Base-by-base conservation (phyloP, 2,888 invertebrate genomes). In the Lathronympha strigana region DNA sequence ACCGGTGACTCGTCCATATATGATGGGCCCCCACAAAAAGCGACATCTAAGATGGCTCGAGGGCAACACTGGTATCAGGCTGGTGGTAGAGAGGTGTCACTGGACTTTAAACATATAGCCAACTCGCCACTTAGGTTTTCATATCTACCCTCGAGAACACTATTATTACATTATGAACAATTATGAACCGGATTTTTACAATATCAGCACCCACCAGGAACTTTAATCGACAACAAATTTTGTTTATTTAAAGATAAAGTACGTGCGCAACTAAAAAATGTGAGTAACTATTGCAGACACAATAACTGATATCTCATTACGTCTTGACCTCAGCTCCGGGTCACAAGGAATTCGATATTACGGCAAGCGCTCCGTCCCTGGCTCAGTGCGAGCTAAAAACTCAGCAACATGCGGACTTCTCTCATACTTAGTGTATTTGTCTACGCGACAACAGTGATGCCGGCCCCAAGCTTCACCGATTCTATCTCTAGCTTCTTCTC, bases 241-340 rank as follows among this genome's bases (percentile, higher is more conserved):
- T 66, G 66, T 66, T 66, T 66, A 61, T 25, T 38, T 61, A 49
- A 13, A 19, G 66, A 66, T 66, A 66, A 66, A 54, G 19, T 47
- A 31, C 49, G 17, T 28, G n/a, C 54, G 66, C 51, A 60, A 43
- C 38, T 60, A 47, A 66, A 64, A 66, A 61, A 66, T 53, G 43
- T 3, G 6, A 57, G 47, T 28, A 28, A 28, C 9, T 47, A 53
- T 49, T 33, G 62, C 61, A 67, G 68, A 69, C 67, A 67, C 58
- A 68, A 66, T 47, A 36, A 33, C 53, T 60, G 50, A 43, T 63
- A 60, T 63, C 63, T 57, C 50, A 43, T 62, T 55, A 79, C 80
- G 78, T 75, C 40, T 69, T 78, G 66, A 76, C 78, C 77, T 49
- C 70, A 75, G 68, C 79, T 76, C 76, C 76, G 79, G 78, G 77